phyloP scores from a whole-genome alignment of 1,140 invertebrate species.

The Psix sp. region DNA sequence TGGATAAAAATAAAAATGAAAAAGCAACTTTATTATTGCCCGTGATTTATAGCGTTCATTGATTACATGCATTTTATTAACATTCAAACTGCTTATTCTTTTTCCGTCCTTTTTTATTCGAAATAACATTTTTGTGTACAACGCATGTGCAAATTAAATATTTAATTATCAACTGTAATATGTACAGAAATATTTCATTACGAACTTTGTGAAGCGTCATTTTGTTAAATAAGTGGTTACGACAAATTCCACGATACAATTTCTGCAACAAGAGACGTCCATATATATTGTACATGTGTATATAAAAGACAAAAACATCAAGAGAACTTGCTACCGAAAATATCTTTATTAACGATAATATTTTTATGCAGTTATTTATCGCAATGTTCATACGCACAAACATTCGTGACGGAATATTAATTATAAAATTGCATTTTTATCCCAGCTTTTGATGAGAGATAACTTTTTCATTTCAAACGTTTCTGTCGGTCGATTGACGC shows the following conservation, averaged over 20 bases:
- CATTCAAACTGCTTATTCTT: constrained; percentile 1
- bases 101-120: not conserved
- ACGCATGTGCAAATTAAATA: constrained; percentile 1
- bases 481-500: no score
- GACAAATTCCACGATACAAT: constrained; percentile 1
- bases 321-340: not conserved
- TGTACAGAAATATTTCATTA: constrained; percentile 3
- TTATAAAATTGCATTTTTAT: constrained; percentile 25
- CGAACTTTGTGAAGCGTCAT: constrained; percentile 1
- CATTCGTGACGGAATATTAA: constrained; percentile 37
- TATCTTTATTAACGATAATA: not conserved
- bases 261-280: not conserved
- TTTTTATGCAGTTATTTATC: constrained; percentile 10
- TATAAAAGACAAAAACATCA: not conserved
- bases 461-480: not conserved
- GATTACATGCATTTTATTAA: constrained; percentile 21
- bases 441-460: no score
- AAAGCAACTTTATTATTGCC: constrained; percentile 35
- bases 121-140: not conserved
- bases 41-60: constrained; percentile 28
- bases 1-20: constrained; percentile 7
- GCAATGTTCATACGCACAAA: constrained; percentile 19
- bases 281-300: not conserved
- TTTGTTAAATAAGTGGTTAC: constrained; percentile 1
- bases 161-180: constrained; percentile 1